These are phyloP conservation scores for Anarrhichthys ocellatus DNA, from an alignment of 2,113 vertebrate species.

Conservation along the genomic window DNA sequence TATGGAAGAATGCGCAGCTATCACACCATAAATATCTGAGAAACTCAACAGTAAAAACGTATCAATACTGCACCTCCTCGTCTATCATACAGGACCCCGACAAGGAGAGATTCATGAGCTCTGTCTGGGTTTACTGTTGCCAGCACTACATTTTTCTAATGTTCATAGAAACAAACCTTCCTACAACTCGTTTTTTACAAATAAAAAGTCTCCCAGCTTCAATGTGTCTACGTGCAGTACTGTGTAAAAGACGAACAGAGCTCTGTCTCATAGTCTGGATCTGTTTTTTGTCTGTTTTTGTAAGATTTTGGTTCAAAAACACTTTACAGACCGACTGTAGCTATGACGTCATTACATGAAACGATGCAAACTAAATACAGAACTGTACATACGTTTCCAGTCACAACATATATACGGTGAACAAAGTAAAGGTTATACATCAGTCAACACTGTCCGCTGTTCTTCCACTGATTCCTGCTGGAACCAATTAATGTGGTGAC, in stretches of 20 bases:
- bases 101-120: slow-evolving; percentile 40
- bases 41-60: too few relatives aligned
- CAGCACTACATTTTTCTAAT: neutral
- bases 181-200: neutral
- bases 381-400: slow-evolving; percentile 23
- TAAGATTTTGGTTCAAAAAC: slow-evolving; percentile 33
- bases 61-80: neutral
- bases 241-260: slow-evolving; percentile 36
- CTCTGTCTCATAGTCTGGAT: slow-evolving; percentile 11
- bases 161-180: neutral
- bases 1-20: neutral
- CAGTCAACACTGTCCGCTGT: slow-evolving; percentile 36
- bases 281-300: slow-evolving; percentile 53
- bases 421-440: slow-evolving; percentile 37
- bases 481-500: slow-evolving; percentile 49
- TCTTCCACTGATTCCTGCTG: slow-evolving; percentile 54
- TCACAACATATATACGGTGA: slow-evolving; percentile 16
- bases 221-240: neutral
- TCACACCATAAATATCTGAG: too few relatives aligned
- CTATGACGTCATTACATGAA: slow-evolving; percentile 67
- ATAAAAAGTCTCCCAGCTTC: neutral
- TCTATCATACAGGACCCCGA: slow-evolving; percentile 3
- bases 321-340: slow-evolving; percentile 33
- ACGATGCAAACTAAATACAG: slow-evolving; percentile 44
- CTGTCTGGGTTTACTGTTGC: neutral